Evolutionary conservation across 2,888 invertebrate species (phyloP).

Genomic region (Argyresthia albistria): DNA sequence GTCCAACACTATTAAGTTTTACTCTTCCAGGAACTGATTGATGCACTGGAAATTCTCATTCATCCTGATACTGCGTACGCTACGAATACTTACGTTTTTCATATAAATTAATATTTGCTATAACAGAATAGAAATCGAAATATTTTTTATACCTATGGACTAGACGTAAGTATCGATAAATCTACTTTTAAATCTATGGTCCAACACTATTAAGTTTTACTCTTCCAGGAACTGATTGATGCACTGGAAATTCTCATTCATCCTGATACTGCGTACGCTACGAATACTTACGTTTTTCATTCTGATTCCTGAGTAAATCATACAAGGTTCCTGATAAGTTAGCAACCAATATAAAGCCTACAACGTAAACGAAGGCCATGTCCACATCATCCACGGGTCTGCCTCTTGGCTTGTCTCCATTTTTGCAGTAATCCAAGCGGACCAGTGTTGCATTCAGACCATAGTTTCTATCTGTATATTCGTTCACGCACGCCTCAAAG

Average conservation of each 20-base stretch:
- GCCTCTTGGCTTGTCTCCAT: background rate
- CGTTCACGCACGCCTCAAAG: slow-evolving; percentile 6
- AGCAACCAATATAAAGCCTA: slow-evolving; percentile 16
- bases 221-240: too few relatives aligned
- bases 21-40: too few relatives aligned
- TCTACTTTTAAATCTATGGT: too few relatives aligned
- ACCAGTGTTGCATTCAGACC: background rate
- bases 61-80: too few relatives aligned
- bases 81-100: too few relatives aligned
- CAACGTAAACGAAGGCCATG: slow-evolving; percentile 15
- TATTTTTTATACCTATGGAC: background rate
- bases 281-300: slow-evolving; percentile 22
- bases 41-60: too few relatives aligned
- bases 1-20: too few relatives aligned
- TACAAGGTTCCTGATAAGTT: slow-evolving; percentile 33
- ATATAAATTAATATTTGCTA: slow-evolving; percentile 31
- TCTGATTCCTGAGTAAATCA: slow-evolving; percentile 13
- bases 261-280: too few relatives aligned
- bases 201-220: too few relatives aligned
- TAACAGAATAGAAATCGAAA: slow-evolving; percentile 6
- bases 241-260: too few relatives aligned
- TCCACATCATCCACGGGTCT: slow-evolving; percentile 19
- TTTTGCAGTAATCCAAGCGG: slow-evolving; percentile 5
- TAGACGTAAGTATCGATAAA: too few relatives aligned
- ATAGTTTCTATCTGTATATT: background rate